Percentiles rank a stretch among this genome's conserved stretches.
Conservation (phyloP, 2,888 invertebrate species). For the Zelleria hepariella region DNA sequence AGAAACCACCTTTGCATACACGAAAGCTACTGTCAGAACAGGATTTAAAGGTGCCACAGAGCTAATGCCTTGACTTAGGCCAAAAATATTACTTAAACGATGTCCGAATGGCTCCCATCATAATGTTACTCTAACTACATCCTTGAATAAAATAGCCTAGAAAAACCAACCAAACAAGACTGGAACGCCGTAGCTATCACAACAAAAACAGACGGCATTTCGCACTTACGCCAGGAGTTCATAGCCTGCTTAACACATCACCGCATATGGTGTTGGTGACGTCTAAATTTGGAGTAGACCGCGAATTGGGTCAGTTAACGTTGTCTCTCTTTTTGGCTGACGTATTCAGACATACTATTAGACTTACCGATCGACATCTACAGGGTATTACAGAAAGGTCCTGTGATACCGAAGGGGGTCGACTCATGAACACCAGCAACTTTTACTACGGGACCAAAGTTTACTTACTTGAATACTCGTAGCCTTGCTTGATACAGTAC, state of each 20-base stretch:
- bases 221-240: not conserved
- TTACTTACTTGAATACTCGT: too few species aligned
- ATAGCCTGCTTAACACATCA: not conserved
- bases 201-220: not conserved
- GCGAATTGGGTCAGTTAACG: not conserved
- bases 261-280: not conserved
- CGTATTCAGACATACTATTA: not conserved
- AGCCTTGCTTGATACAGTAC: too few species aligned
- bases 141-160: not conserved
- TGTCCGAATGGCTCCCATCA: too few species aligned
- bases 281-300: not conserved
- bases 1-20: too few species aligned
- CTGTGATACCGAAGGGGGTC: too few species aligned
- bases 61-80: too few species aligned
- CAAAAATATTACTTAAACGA: too few species aligned
- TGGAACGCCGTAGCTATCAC: not conserved
- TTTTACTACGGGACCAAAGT: too few species aligned
- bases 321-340: not conserved
- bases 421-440: too few species aligned
- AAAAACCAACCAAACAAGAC: not conserved
- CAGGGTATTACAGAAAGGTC: not conserved
- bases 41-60: too few species aligned
- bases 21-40: too few species aligned
- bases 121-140: too few species aligned
- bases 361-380: not conserved